Base-by-base conservation (phyloP, 2,797 vertebrate species). In the Spondyliosoma cantharus region DNA sequence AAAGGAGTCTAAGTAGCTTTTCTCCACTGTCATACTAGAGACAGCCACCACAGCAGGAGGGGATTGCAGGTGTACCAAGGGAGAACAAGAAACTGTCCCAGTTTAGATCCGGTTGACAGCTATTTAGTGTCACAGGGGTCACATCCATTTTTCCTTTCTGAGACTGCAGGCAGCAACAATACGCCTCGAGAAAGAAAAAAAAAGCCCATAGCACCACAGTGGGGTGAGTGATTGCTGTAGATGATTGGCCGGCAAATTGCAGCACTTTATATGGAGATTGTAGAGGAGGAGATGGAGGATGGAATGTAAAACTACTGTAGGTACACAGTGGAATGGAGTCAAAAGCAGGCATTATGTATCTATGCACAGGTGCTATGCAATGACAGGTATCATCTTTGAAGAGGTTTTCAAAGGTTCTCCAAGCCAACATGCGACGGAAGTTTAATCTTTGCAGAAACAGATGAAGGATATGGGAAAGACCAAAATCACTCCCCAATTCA, bases 51-150 rank as follows among this genome's bases (percentile, higher is more conserved):
- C 85, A 89, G 88, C 85, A 61, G 93, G 86, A 73, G 84, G 78
- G 62, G 80, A 50, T 71, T 87, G 90, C 88, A 87, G 87, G 90
- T 92, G 90, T 84, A 72, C 76, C 63, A 6, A 68, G 87, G 86
- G 87, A 87, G 78, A 82, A 75, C 86, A 84, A 79, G 80, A 91
- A 88, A 91, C 86, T 73, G 87, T 88, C 91, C 88, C 89, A 89
- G 85, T 91, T 92, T 92, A 85, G 81, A 92, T 92, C 78, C 79
- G 1, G 81, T 91, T 92, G 92, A 94, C 91, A 89, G 89, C 89
- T 89, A 91, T 89, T 90, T 89, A 89, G 88, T 91, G 86, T 89
- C 83, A 83, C 3, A 59, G 73, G 82, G 85, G 89, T 92, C 87
- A 86, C 84, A 84, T 86, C 79, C 82, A 87, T 87, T 91, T 92